These are phyloP conservation scores for Sander vitreus DNA, from an alignment of 2,113 vertebrate genomes.

Conservation along the genomic window DNA sequence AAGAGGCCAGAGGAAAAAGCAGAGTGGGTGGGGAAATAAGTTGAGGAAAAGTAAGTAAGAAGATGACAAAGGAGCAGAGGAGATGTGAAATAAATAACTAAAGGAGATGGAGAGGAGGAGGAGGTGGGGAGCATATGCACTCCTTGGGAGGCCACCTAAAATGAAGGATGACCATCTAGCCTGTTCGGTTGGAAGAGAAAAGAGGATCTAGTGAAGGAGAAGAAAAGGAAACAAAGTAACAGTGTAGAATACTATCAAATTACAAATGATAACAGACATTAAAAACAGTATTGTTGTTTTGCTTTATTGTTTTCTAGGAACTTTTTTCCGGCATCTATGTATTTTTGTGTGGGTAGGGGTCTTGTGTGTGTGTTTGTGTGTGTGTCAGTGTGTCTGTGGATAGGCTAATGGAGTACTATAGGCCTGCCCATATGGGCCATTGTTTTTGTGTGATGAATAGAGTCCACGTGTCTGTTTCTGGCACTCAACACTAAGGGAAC, in stretches of 20 bases:
- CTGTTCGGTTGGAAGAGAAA: slow-evolving; percentile 45
- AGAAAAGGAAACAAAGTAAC: slow-evolving; percentile 23
- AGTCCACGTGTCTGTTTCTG: slow-evolving; percentile 77
- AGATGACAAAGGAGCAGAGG: slow-evolving; percentile 40
- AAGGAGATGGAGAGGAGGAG: slow-evolving; percentile 34
- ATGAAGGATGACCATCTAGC: slow-evolving; percentile 74
- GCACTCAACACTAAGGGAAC: slow-evolving; percentile 75
- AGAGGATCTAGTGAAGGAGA: slow-evolving; percentile 19
- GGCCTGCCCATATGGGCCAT: slow-evolving; percentile 77
- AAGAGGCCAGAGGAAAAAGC: slow-evolving; percentile 22
- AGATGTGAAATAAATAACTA: slow-evolving; percentile 38
- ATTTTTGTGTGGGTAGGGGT: slow-evolving; percentile 3
- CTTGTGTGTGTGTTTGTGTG: slow-evolving; percentile 31
- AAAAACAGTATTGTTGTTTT: neutral
- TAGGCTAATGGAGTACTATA: slow-evolving; percentile 70
- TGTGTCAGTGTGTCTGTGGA: slow-evolving; percentile 46
- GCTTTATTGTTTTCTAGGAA: neutral
- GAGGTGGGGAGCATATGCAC: slow-evolving; percentile 64
- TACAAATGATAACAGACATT: neutral
- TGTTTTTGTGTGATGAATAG: slow-evolving; percentile 84
- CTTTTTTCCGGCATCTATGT: slow-evolving; percentile 31
- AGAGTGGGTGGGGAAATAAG: slow-evolving; percentile 21
- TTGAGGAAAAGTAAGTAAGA: slow-evolving; percentile 29
- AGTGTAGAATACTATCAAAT: neutral
- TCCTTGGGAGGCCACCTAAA: slow-evolving; percentile 51